Conservation (phyloP, 1,140 invertebrate species). For the Drosophila sucinea region DNA sequence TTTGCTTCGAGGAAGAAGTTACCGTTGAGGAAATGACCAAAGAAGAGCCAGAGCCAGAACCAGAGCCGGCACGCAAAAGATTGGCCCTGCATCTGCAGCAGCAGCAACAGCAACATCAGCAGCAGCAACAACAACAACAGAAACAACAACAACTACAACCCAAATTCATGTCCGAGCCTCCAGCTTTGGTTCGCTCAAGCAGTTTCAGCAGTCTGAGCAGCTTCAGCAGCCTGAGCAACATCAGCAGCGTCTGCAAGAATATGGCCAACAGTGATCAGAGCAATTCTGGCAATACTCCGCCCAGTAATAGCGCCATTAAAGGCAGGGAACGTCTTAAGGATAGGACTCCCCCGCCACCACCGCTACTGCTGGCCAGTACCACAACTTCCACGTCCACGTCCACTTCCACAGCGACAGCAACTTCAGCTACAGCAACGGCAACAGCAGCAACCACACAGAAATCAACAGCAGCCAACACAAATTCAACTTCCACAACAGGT, state of each 20-base stretch:
- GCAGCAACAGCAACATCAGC: conserved; percentile 43
- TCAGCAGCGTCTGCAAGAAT: conserved; percentile 59
- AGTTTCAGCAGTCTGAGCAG: conserved; percentile 65
- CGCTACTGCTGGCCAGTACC: conserved; percentile 30
- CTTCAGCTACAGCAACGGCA: background rate
- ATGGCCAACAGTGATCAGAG: conserved; percentile 36
- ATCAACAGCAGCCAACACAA: conserved; percentile 12
- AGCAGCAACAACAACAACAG: conserved; percentile 43
- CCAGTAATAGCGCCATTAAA: conserved; percentile 24
- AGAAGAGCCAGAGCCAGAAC: conserved; percentile 33
- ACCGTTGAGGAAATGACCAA: conserved; percentile 41
- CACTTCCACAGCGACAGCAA: background rate
- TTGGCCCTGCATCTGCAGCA: conserved; percentile 42
- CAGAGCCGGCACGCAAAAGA: conserved; percentile 59
- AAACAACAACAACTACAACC: conserved; percentile 39
- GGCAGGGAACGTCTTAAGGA: conserved; percentile 5
- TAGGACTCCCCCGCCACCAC: conserved; percentile 42
- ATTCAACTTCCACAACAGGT: conserved; percentile 30
- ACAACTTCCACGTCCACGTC: background rate
- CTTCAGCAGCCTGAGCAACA: conserved; percentile 56
- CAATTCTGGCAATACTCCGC: conserved; percentile 12
- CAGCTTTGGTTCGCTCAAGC: conserved; percentile 62
- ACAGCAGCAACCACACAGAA: conserved; percentile 35
- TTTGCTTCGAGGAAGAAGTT: conserved; percentile 71
- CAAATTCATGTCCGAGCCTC: conserved; percentile 65